Evolutionary conservation across 2,113 vertebrate genomes (phyloP), one percentile per base, ranked within the genome.

Genomic region (Larimichthys crocea): DNA sequence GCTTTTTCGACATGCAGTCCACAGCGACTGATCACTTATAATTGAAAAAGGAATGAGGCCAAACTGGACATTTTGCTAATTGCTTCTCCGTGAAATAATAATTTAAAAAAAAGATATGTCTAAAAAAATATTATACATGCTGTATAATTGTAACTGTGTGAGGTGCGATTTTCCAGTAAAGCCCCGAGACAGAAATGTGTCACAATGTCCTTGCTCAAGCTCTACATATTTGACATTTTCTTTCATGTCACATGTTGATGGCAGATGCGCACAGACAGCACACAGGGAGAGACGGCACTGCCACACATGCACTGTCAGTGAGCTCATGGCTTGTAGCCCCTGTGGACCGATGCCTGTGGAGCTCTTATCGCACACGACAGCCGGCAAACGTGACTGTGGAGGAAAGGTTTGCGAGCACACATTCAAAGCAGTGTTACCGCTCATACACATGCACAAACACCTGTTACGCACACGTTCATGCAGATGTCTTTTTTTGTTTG

Each of bases 251-350:
- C 74, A 86, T 57, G 72, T 79, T 86, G 82, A 83, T 60, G 65
- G 48, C 61, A 72, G 64, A 91, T 76, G 11, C 0, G 16, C 56
- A 52, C 35, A 56, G 87, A 83, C 87, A 86, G 91, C 74, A 55
- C 57, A 73, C 81, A 61, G 57, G 16, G 53, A 49, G 79, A 76
- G 62, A 46, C 44, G 42, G 56, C 52, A 26, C 60, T 6, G 42
- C 15, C 0, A 10, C 57, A 69, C 86, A 76, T 24, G 55, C 67
- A 84, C 44, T 68, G 84, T 86, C 86, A 87, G 75, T 22, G 78
- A 87, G 76, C 76, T 91, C 74, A 75, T 87, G 31, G 80, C 80
- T 80, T 66, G 29, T 76, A 65, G 66, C 55, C 49, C 68, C 74
- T 42, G 9, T 53, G 67, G 78, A 76, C 60, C 56, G 19, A 70